phyloP scores from a whole-genome alignment of 2,797 vertebrate genomes.

The Pristis pectinata region DNA sequence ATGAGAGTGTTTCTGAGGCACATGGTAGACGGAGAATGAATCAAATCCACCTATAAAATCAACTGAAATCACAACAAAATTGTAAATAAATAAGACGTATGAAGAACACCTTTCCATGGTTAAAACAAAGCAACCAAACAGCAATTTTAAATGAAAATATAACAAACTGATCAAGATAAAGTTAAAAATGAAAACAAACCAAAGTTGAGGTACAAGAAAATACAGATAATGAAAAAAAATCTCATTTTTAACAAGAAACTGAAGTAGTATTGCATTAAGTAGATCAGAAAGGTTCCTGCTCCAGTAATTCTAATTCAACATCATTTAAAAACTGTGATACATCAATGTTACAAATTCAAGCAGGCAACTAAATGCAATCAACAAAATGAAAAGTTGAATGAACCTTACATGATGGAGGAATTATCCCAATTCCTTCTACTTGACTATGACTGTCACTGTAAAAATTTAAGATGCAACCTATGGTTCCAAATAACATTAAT shows the following conservation, averaged over 20 bases:
- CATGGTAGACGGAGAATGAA: constrained; percentile 90
- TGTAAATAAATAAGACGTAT: constrained; percentile 60
- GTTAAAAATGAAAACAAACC: constrained; percentile 28
- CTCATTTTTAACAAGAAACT: not conserved
- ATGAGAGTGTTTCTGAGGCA: constrained; percentile 89
- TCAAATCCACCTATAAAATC: constrained; percentile 99
- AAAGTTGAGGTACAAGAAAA: not conserved
- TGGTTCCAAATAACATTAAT: not conserved
- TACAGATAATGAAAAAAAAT: not conserved
- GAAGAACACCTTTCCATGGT: constrained; percentile 51
- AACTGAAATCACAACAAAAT: constrained; percentile 83
- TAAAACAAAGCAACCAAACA: constrained; percentile 43
- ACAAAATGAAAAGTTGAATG: not conserved
- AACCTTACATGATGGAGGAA: not conserved
- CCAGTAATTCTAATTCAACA: not conserved
- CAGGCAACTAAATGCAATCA: constrained; percentile 16
- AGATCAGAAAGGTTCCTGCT: not conserved
- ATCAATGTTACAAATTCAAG: not conserved
- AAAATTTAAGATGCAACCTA: not conserved
- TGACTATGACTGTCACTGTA: not conserved
- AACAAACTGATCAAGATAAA: constrained; percentile 39
- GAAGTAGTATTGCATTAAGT: not conserved
- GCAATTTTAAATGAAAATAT: constrained; percentile 39
- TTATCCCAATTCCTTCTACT: not conserved
- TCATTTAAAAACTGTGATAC: not conserved